Conservation (phyloP, 2,113 vertebrate species). For the Oncorhynchus masou region DNA sequence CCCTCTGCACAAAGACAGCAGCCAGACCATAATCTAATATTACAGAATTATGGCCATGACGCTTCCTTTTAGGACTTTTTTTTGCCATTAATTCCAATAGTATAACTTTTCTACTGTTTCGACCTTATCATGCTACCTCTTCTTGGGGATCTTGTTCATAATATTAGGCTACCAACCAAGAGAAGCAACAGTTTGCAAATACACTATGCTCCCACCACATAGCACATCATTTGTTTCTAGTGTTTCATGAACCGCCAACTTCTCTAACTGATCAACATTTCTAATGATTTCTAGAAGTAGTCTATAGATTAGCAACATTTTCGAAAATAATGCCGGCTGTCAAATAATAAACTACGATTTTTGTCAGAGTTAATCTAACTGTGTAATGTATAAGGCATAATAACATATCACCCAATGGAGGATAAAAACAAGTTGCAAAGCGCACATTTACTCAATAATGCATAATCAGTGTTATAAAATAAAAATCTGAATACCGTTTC, state of each 20-base stretch:
- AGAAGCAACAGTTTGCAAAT: conserved; percentile 71
- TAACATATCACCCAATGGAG: not conserved
- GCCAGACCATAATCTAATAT: not conserved
- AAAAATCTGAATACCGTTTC: not conserved
- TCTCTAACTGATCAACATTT: not conserved
- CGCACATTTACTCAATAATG: not conserved
- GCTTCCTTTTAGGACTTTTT: no score
- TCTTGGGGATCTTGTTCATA: no score
- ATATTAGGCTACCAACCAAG: not conserved
- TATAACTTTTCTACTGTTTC: no score
- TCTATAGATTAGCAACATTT: not conserved
- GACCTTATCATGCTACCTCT: no score
- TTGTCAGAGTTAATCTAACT: not conserved
- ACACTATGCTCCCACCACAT: conserved; percentile 13
- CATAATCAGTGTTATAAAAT: not conserved
- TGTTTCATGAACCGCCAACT: not conserved
- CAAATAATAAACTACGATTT: not conserved
- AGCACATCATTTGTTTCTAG: not conserved
- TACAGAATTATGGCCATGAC: not conserved
- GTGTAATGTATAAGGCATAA: not conserved
- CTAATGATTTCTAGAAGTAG: no score
- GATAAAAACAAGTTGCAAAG: not conserved
- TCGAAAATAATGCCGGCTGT: not conserved
- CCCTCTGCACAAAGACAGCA: not conserved
- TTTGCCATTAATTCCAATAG: no score